Evolutionary conservation across 2,113 vertebrate genomes (phyloP), one percentile per base, ranked within the genome.

Genomic region (Eonycteris spelaea): DNA sequence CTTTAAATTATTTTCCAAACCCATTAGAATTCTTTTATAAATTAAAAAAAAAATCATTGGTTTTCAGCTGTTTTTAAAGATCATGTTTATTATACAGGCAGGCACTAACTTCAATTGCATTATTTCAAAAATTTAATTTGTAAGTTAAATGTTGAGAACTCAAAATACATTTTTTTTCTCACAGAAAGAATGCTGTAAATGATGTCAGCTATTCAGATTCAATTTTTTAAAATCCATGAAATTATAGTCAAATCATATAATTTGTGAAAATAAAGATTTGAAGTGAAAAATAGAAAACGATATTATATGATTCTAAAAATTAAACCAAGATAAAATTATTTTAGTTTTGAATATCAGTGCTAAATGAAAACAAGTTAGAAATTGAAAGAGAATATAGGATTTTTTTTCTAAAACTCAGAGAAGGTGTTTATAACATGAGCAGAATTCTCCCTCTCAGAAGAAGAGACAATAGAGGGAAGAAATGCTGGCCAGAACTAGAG

Each of bases 161-260:
- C 61, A 79, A 86, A 91, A 57, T 10, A 77, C 22, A 75, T 59
- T 91, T 93, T 90, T 59, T 91, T 93, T 90, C 63, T 63, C 8
- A 68, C 30, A 65, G 28, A 86, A 74, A 73, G 55, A 57, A 65
- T 94, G n/a, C 5, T 68, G 18, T 59, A 96, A 80, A 45, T 95
- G 18, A 51, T n/a, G 8, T 78, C 91, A 48, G 21, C 28, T 77
- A 12, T 7, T 14, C 33, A 51, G 28, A 68, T 43, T 84, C 30
- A 68, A 40, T n/a, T 68, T 75, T 80, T 67, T 28, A 16, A 28
- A 77, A 45, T 73, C 19, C 59, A 63, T 30, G 67, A 86, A 53
- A 89, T 80, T 68, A 55, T 70, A 84, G 33, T 55, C 67, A 94
- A 89, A 70, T 75, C 19, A 43, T 57, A 55, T 21, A 2, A 80